Evolutionary conservation across 2,888 invertebrate genomes (phyloP), one percentile per base, ranked within the genome.

Genomic region (Latrodectus hesperus): DNA sequence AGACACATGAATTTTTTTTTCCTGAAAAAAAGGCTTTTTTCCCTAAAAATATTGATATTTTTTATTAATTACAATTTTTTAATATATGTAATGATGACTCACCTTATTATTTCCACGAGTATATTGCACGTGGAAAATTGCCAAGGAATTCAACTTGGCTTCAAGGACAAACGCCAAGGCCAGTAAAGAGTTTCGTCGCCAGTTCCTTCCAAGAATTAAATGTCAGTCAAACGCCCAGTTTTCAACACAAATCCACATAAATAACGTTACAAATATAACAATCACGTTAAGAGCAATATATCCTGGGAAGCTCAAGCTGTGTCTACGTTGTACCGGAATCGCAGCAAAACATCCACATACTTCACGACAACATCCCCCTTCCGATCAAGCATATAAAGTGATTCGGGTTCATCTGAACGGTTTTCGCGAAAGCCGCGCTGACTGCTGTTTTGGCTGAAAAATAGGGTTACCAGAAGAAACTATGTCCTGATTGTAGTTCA

Each of bases 161-260:
- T 87, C 86, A 87, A 87, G 86, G 86, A 82, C 86, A 87, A 53
- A 72, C 81, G 86, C 86, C 86, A 87, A 87, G 86, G 86, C 86
- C 76, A 81, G 68, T 16, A 71, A 64, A 76, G 75, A 86, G 72
- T 78, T 85, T 55, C 76, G 70, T 71, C 11, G 17, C 51, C n/a
- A 73, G 51, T 67, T 82, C 55, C 55, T 73, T 87, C 55, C 73
- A 74, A 72, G 68, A 67, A 49, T 53, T 72, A 52, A 64, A 71
- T 60, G 74, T 81, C 38, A 77, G 68, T 22, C n/a, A 38, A 38
- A 38, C 38, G 38, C 38, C 38, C 38, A 38, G 38, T 38, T 60
- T 60, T 60, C n/a, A 6, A 16, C 11, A 60, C 60, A 60, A 12
- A 16, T 60, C 10, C 60, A 60, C 60, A 60, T 60, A 60, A 60